Base-by-base conservation (phyloP, 2,113 vertebrate species). In the Coregonus clupeaformis region DNA sequence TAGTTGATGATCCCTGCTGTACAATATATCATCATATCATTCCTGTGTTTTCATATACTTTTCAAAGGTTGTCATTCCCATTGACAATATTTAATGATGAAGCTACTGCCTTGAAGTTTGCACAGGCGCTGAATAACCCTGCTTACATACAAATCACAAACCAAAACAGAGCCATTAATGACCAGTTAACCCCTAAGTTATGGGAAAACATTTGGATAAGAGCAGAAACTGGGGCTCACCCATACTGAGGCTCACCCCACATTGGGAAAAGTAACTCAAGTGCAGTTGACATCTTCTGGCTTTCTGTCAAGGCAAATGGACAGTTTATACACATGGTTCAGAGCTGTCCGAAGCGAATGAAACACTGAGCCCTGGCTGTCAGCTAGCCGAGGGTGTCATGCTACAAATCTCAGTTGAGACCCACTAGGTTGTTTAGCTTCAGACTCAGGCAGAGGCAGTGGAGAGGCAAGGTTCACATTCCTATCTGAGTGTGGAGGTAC, bases 311-410 rank as follows among this genome's bases (percentile, higher is more conserved):
- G 70, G 25, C 42, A 36, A 68, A 42, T 57, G 11, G 69, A 68
- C 27, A 47, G 64, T 77, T 62, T 74, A 55, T 25, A 80, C 18
- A 75, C 72, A 66, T 67, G 59, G 36, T 67, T 76, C 63, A 69
- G 59, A 57, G 49, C 64, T 74, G 68, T n/a, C 68, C 13, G 60
- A 62, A 73, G 42, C 71, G 12, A 36, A 42, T 63, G 67, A 71
- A 75, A 64, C 77, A 64, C 47, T 57, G 77, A 25, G 24, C 57
- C 27, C 24, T 49, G 9, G 68, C 73, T 79, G 68, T 75, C 77
- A 71, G 27, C 4, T 25, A 60, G 77, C 14, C 29, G 25, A 79
- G 74, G 32, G 68, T 71, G 68, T 32, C 29, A 25, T 67, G 36
- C 60, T 32, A 69, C 72, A 71, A 71, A 71, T 71, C 22, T 67